Evolutionary conservation across 2,113 vertebrate species (phyloP).

Genomic region (Gambusia holbrooki): DNA sequence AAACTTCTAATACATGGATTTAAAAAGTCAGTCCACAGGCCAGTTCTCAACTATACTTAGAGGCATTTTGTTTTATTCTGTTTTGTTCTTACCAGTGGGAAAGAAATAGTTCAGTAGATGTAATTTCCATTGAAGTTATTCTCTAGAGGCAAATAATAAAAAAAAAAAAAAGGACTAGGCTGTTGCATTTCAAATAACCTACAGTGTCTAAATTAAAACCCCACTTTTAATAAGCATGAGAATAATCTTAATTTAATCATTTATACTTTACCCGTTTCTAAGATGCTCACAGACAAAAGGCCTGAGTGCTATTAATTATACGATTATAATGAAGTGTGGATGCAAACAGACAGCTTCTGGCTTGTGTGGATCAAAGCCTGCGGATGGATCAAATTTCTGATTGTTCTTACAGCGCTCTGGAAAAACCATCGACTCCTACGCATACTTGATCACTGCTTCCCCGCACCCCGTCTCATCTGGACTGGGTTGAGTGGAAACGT

Average conservation of each 20-base stretch:
- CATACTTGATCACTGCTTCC: background rate
- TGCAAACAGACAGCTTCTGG: conserved; percentile 58
- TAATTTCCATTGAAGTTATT: conserved; percentile 60
- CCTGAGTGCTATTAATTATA: conserved; percentile 78
- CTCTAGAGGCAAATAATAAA: conserved; percentile 32
- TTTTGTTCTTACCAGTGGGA: conserved; percentile 32
- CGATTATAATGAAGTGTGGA: conserved; percentile 72
- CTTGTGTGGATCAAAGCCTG: conserved; percentile 62
- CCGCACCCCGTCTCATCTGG: conserved; percentile 11
- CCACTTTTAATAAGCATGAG: conserved; percentile 73
- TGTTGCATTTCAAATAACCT: conserved; percentile 71
- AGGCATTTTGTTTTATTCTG: conserved; percentile 16
- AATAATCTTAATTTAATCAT: conserved; percentile 74
- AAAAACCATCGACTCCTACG: conserved; percentile 53
- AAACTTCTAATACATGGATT: background rate
- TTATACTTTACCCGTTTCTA: conserved; percentile 70
- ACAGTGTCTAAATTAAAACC: conserved; percentile 68
- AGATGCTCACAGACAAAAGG: conserved; percentile 61
- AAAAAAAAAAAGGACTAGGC: conserved; percentile 56
- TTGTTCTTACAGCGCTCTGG: conserved; percentile 67
- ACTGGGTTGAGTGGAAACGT: conserved; percentile 12
- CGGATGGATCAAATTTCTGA: conserved; percentile 68
- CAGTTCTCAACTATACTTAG: background rate
- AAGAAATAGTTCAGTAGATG: conserved; percentile 31
- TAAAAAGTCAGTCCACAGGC: background rate